phyloP scores from a whole-genome alignment of 2,888 invertebrate genomes.

The Pedicia rivosa region DNA sequence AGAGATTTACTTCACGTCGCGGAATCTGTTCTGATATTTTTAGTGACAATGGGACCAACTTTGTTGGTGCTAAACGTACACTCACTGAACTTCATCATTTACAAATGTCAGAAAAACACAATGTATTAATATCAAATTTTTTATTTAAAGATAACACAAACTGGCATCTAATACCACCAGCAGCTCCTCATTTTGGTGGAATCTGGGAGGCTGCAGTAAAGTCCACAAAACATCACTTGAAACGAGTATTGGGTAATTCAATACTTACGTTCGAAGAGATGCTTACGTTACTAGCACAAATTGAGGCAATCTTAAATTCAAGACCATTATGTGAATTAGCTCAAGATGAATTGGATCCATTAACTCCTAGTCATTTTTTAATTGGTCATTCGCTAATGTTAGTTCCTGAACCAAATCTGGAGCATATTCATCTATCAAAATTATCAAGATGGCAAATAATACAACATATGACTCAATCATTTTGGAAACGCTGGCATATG shows the following conservation, averaged over 20 bases:
- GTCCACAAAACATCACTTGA: conserved; percentile 17
- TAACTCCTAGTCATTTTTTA: conserved; percentile 10
- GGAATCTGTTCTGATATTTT: conserved; percentile 7
- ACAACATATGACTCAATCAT: conserved; percentile 13
- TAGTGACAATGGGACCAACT: conserved; percentile 8
- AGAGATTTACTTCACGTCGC: conserved; percentile 9
- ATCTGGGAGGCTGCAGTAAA: conserved; percentile 23
- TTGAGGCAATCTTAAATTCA: conserved; percentile 20
- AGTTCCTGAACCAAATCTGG: conserved; percentile 14
- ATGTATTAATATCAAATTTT: neutral
- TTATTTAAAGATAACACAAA: conserved; percentile 11
- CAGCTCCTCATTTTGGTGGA: conserved; percentile 21
- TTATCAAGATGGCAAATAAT: conserved; percentile 15
- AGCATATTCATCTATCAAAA: conserved; percentile 8
- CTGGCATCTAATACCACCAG: conserved; percentile 22
- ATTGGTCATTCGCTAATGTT: conserved; percentile 1
- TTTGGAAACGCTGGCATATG: conserved; percentile 14
- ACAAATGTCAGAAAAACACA: too few relatives aligned
- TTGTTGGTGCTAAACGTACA: conserved; percentile 7
- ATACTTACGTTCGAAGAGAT: conserved; percentile 19
- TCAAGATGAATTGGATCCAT: conserved; percentile 12
- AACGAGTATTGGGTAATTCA: conserved; percentile 14
- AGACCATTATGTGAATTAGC: conserved; percentile 16
- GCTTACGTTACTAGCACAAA: conserved; percentile 17
- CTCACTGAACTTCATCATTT: too few relatives aligned